Evolutionary conservation across 2,888 invertebrate species (phyloP).

Genomic region (Rotaria socialis): DNA sequence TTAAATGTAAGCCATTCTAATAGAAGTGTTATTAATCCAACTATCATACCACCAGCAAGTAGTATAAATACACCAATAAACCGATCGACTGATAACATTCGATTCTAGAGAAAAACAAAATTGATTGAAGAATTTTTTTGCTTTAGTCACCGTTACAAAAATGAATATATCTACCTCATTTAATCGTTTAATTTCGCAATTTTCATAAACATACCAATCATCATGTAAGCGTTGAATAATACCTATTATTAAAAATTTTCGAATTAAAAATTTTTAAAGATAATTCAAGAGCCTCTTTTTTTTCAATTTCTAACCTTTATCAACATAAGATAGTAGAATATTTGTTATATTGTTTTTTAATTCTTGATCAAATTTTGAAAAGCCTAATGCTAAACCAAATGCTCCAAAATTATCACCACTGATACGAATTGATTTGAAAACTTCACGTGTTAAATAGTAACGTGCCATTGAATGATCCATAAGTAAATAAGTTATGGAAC

Average conservation of each 20-base stretch:
- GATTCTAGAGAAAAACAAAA: background rate
- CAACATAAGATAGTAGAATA: background rate
- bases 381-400: constrained; percentile 18
- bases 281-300: too few species aligned
- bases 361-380: constrained; percentile 9
- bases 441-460: constrained; percentile 28
- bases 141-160: background rate
- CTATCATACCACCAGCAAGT: background rate
- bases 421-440: constrained; percentile 2
- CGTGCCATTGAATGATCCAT: constrained; percentile 37
- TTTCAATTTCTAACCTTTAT: background rate
- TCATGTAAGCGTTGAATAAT: constrained; percentile 27
- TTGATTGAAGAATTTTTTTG: background rate
- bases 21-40: background rate
- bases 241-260: background rate
- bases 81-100: background rate
- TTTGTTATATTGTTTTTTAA: constrained; percentile 23
- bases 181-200: constrained; percentile 7
- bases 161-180: background rate
- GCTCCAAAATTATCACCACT: constrained; percentile 25
- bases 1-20: constrained; percentile 25
- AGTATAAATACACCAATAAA: constrained; percentile 26
- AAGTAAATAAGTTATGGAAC: background rate
- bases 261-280: background rate
- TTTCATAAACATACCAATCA: constrained; percentile 35